These are phyloP conservation scores for Rhadinocentrus ornatus DNA, from an alignment of 2,797 vertebrate species.

Conservation along the genomic window DNA sequence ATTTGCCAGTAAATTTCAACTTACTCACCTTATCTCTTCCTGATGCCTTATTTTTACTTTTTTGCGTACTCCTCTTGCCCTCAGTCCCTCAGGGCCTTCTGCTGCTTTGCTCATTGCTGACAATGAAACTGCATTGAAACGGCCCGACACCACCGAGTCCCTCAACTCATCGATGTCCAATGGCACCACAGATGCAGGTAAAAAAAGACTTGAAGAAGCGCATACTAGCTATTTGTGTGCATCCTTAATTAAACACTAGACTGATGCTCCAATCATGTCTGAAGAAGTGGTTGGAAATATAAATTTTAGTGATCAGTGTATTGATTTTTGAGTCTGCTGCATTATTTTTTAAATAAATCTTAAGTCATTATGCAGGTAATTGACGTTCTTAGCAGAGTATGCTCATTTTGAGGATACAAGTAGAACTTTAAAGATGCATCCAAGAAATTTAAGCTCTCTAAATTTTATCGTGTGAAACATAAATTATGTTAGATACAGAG, in stretches of 20 bases:
- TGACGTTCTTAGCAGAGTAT: neutral
- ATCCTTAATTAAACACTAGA: neutral
- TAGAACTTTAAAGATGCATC: neutral
- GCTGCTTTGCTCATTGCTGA: constrained; percentile 85
- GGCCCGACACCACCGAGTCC: constrained; percentile 94
- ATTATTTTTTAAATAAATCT: neutral
- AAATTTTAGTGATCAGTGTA: too few species aligned
- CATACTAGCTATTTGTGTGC: neutral
- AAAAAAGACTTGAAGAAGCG: neutral
- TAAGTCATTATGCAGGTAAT: neutral
- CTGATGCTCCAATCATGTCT: neutral
- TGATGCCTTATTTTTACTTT: constrained; percentile 21
- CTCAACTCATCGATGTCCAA: constrained; percentile 97
- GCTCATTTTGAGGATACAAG: neutral
- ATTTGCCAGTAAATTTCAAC: neutral
- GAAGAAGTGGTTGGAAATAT: neutral
- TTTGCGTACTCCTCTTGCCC: constrained; percentile 9
- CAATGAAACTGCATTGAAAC: constrained; percentile 88
- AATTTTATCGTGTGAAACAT: neutral
- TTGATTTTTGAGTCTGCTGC: neutral
- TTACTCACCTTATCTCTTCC: constrained; percentile 4
- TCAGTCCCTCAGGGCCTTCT: constrained; percentile 88
- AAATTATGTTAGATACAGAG: neutral
- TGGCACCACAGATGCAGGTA: constrained; percentile 96
- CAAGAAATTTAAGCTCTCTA: neutral